Conservation (phyloP, 2,113 vertebrate species). For the Anthoscopus minutus region DNA sequence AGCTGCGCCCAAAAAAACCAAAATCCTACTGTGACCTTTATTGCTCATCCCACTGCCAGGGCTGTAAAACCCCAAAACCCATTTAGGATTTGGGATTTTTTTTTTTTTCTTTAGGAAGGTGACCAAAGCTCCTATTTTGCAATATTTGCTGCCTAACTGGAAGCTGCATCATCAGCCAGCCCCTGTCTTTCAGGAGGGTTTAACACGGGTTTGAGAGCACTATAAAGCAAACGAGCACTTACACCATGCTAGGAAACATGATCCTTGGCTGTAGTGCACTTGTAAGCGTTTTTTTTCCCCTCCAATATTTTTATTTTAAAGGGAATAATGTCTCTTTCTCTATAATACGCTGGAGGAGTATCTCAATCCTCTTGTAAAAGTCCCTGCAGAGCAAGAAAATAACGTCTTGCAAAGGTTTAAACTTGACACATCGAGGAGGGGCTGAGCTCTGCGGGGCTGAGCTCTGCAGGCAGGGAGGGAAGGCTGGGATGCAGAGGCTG, state of each 20-base stretch:
- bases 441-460: not conserved
- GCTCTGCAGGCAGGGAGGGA: not conserved
- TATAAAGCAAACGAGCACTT: slow-evolving; percentile 10
- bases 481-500: not conserved
- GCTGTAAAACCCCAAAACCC: not conserved
- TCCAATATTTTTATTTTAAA: slow-evolving; percentile 34
- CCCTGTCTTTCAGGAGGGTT: not conserved
- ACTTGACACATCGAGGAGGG: not conserved
- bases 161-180: not conserved
- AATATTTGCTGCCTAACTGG: not conserved
- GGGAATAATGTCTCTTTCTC: not conserved
- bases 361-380: slow-evolving; percentile 34
- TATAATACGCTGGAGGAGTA: not conserved
- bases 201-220: not conserved
- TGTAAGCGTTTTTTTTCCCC: not conserved
- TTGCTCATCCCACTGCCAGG: not conserved
- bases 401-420: slow-evolving; percentile 2
- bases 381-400: not conserved
- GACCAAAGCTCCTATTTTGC: not conserved
- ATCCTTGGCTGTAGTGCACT: slow-evolving; percentile 22
- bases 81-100: accelerated
- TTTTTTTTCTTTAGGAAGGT: not conserved
- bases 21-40: not conserved
- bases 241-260: not conserved
- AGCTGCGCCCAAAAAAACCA: not conserved